phyloP scores from a whole-genome alignment of 2,797 vertebrate genomes.

The Acanthurus tractus region DNA sequence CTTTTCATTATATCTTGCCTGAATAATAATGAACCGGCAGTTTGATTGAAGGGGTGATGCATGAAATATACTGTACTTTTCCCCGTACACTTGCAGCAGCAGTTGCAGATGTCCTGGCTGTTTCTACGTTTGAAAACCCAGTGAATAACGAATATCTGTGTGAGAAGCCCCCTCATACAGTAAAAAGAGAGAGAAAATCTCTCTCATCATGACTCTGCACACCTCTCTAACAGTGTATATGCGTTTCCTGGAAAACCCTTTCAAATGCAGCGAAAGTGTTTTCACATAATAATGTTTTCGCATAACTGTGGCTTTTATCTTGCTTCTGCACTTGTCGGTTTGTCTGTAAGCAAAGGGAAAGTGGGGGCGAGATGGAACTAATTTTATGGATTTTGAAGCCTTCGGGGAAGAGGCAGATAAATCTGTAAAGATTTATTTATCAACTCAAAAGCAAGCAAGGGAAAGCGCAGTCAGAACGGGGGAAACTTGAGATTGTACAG shows the following conservation, averaged over 20 bases:
- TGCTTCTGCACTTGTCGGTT: conserved; percentile 52
- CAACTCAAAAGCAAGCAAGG: conserved; percentile 51
- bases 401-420: conserved; percentile 50
- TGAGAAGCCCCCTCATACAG: conserved; percentile 35
- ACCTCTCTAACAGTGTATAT: conserved; percentile 28
- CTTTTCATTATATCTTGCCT: not conserved
- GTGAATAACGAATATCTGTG: conserved; percentile 46
- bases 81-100: conserved; percentile 10
- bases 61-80: conserved; percentile 4
- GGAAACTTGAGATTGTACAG: conserved; percentile 43
- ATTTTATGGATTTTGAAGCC: conserved; percentile 73
- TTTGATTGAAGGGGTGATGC: not conserved
- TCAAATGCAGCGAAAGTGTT: conserved; percentile 48
- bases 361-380: conserved; percentile 47
- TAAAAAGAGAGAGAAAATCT: not conserved
- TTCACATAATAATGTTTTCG: conserved; percentile 57
- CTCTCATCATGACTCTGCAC: conserved; percentile 37
- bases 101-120: conserved; percentile 10
- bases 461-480: conserved; percentile 15
- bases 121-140: conserved; percentile 25
- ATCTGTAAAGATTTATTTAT: conserved; percentile 76
- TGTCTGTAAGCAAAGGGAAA: conserved; percentile 45
- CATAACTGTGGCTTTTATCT: conserved; percentile 63
- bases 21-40: conserved; percentile 11
- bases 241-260: conserved; percentile 54